Base-by-base conservation (phyloP, 2,888 invertebrate genomes). In the Eupithecia insigniata region DNA sequence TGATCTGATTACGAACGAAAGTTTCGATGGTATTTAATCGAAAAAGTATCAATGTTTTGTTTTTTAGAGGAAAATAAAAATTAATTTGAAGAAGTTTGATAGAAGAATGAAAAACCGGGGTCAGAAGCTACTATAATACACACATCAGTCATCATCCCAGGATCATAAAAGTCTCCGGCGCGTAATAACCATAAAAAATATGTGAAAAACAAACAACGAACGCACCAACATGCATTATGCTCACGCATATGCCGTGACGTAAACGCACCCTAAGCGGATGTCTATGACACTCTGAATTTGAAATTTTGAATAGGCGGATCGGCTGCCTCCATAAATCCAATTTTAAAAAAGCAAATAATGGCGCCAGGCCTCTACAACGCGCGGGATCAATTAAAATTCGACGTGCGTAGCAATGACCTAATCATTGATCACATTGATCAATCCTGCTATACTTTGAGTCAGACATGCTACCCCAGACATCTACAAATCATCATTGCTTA, bases 161-260 rank as follows among this genome's bases (percentile, higher is more conserved):
- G 80, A 80, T 78, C 86, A 89, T 90, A 89, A 89, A 88, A 81
- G 78, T 85, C 81, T 78, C 82, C 80, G 79, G 70, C 85, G 80
- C 80, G 82, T 82, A 84, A 87, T 87, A 87, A 86, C 84, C 82
- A 87, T 89, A 86, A 86, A 85, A 82, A 79, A 81, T 75, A 81
- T 81, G 80, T 81, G 82, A 85, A 81, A 85, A 87, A 84, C 83
- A 79, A 80, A 62, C 32, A 62, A 62, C 26, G 76, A 84, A 80
- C 78, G 76, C 81, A 80, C 82, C 80, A 79, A 74, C 76, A 76
- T 78, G 79, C 79, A 79, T 74, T 72, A 74, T 71, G 22, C 61
- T 39, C 46, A 67, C 69, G 69, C 74, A 74, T 74, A 78, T 76
- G 77, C 72, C 74, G 76, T 80, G 80, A 80, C 80, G 80, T 78